Conservation (phyloP, 1,140 invertebrate species). For the Trigoniulus corallinus region DNA sequence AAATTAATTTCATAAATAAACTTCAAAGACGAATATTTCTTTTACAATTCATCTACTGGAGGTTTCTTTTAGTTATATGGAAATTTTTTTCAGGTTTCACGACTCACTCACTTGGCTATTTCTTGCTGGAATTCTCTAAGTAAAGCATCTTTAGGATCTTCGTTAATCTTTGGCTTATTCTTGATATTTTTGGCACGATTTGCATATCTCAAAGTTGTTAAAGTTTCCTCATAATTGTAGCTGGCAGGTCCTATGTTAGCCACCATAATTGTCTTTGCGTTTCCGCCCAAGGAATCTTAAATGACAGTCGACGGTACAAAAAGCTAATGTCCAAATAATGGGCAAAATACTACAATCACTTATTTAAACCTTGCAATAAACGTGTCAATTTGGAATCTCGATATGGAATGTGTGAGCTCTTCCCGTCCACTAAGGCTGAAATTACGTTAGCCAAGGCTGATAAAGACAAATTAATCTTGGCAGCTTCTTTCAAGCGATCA, state of each 20-base stretch:
- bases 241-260: conserved; percentile 90
- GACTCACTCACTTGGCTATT: conserved; percentile 42
- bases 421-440: conserved; percentile 70
- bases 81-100: too few species aligned
- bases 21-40: too few species aligned
- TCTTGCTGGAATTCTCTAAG: conserved; percentile 74
- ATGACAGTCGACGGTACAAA: not conserved
- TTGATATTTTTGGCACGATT: conserved; percentile 89
- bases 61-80: too few species aligned
- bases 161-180: conserved; percentile 88
- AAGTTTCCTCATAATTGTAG: conserved; percentile 89
- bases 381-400: conserved; percentile 86
- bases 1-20: too few species aligned
- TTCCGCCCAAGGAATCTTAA: conserved; percentile 77
- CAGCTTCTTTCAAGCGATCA: conserved; percentile 81
- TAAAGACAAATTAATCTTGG: conserved; percentile 86
- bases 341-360: not conserved
- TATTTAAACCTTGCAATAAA: conserved; percentile 49
- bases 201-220: conserved; percentile 81
- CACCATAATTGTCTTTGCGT: conserved; percentile 93
- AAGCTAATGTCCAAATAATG: not conserved
- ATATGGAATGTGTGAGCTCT: conserved; percentile 76
- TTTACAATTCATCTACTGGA: too few species aligned
- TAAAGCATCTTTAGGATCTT: conserved; percentile 85
- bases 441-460: conserved; percentile 91